Evolutionary conservation across 2,797 vertebrate genomes (phyloP), one percentile per base, ranked within the genome.

Genomic region (Tympanoctomys barrerae): DNA sequence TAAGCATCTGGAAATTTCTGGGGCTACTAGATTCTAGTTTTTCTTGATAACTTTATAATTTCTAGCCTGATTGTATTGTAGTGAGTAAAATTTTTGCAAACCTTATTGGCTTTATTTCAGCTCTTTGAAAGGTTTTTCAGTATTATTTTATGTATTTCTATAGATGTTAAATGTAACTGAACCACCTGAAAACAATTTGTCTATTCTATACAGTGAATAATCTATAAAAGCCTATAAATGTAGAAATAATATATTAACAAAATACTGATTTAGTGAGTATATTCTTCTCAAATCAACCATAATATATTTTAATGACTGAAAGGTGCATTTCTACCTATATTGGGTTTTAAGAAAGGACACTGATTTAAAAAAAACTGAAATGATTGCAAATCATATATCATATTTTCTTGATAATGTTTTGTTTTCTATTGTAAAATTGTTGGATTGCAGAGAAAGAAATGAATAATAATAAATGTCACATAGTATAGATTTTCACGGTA

Each of bases 321-420:
- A 94, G 1, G 7, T 93, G 3, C 39, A 86, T 85, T 92, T 96
- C 12, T 73, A 68, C 71, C 18, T 49, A 7, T 62, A 80, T 81
- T 22, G 33, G 2, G 1, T 75, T 83, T 93, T 33, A 66, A 88
- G 39, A 86, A 86, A 83, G 33, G 91, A 42, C 7, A 77, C 8
- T 68, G 11, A 81, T 80, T n/a, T n/a, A n/a, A 39, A 84, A 94
- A 91, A 83, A 81, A 61, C 54, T 89, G 39, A 90, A 82, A 59
- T 92, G 42, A 93, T 87, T 36, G 92, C 36, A 52, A 92, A 79
- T 91, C 62, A 89, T 89, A 4, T 8, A 90, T 92, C 80, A 2
- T 70, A 24, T 39, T 92, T 26, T 16, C 77, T 96, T 88, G 36
- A 64, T 42, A 97, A 54, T 33, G 46, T 85, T 8, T n/a, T 89